These are phyloP conservation scores for Dermatophagoides farinae DNA, from an alignment of 1,140 invertebrate species.

Conservation along the genomic window DNA sequence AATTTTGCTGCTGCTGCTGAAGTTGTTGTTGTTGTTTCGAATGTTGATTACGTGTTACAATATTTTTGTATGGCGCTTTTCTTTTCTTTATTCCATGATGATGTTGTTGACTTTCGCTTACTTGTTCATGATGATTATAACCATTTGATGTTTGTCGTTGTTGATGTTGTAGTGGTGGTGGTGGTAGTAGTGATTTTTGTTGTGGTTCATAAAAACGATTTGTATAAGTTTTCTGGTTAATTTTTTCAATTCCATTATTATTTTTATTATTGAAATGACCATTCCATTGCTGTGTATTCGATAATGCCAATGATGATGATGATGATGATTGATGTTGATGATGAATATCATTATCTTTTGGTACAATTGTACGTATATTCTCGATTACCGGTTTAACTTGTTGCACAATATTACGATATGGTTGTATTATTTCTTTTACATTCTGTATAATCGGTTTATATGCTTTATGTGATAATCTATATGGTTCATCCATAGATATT, in stretches of 20 bases:
- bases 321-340: background rate
- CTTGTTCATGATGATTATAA: background rate
- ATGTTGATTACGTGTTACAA: no score
- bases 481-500: background rate
- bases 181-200: no score
- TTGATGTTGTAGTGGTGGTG: no score
- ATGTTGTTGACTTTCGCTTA: no score
- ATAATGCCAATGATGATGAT: no score
- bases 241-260: no score
- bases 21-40: no score
- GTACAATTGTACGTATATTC: background rate
- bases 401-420: background rate
- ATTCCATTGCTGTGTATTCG: background rate
- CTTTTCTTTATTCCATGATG: no score
- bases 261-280: background rate
- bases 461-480: background rate
- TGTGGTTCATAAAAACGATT: background rate
- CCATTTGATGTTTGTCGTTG: background rate
- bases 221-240: no score
- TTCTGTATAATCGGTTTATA: constrained; percentile 1
- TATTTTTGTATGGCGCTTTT: no score
- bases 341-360: background rate
- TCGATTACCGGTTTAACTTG: background rate
- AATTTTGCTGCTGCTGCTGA: no score
- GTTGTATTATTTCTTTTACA: constrained; percentile 1